A percentile compares a stretch with the other conserved stretches of the same genome.
These are phyloP conservation scores for Ypsolopha scabrella DNA, from an alignment of 2,888 invertebrate genomes.

Conservation along the genomic window DNA sequence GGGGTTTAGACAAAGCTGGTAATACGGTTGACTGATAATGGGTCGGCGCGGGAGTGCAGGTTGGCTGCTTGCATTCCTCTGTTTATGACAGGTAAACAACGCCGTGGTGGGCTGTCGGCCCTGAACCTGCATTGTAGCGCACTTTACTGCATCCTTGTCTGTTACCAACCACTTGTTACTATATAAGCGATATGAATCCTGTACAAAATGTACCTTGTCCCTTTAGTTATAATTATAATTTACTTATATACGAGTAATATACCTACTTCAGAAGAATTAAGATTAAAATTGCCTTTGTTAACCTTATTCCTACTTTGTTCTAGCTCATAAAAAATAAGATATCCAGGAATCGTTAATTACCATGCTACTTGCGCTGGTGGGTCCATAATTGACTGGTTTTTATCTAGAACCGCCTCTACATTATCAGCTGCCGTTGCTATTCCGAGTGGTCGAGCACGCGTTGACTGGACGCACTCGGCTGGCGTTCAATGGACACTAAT, in stretches of 20 bases:
- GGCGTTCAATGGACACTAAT: slow-evolving; percentile 47
- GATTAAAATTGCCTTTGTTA: too few relatives aligned
- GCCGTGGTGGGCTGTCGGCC: slow-evolving; percentile 15
- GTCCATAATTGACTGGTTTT: slow-evolving; percentile 3
- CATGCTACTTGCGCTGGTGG: not conserved
- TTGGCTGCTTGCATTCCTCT: slow-evolving; percentile 32
- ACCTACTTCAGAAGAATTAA: too few relatives aligned
- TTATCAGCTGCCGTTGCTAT: slow-evolving; percentile 27
- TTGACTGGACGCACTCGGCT: slow-evolving; percentile 20
- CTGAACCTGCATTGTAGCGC: slow-evolving; percentile 18
- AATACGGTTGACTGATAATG: slow-evolving; percentile 1
- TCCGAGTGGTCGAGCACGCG: slow-evolving; percentile 42
- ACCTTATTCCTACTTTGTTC: too few relatives aligned
- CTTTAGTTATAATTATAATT: too few relatives aligned
- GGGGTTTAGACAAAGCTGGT: not conserved
- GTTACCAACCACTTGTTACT: not conserved
- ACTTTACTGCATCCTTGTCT: slow-evolving; percentile 1
- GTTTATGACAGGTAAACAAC: slow-evolving; percentile 34
- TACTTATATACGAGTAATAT: too few relatives aligned
- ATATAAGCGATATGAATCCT: not conserved
- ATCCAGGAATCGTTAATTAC: not conserved
- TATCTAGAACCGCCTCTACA: not conserved
- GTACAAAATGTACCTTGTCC: not conserved
- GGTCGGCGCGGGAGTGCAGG: slow-evolving; percentile 11
- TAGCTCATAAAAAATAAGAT: too few relatives aligned